phyloP scores from a whole-genome alignment of 2,888 invertebrate species.

The Nomada ferruginata region DNA sequence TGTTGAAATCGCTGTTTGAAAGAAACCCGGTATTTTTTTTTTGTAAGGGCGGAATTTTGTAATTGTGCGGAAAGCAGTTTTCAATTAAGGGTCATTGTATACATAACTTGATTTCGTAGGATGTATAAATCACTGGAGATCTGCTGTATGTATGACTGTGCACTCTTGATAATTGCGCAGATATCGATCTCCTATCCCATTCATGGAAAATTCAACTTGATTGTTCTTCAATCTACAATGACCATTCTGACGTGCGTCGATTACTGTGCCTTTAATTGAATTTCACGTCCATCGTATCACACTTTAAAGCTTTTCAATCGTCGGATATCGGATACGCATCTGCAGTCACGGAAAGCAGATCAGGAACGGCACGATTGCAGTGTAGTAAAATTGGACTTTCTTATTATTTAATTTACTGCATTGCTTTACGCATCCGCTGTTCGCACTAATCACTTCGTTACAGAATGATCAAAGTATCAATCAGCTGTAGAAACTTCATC shows the following conservation, averaged over 20 bases:
- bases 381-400: neutral
- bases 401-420: too few relatives aligned
- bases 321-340: neutral
- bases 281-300: neutral
- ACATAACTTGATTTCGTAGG: too few relatives aligned
- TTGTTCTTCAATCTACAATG: conserved; percentile 34
- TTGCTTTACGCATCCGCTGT: too few relatives aligned
- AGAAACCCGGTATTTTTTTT: too few relatives aligned
- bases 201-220: conserved; percentile 8
- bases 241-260: conserved; percentile 1
- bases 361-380: neutral
- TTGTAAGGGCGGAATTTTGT: too few relatives aligned
- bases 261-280: conserved; percentile 14
- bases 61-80: too few relatives aligned
- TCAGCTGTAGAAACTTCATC: too few relatives aligned
- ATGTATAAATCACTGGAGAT: too few relatives aligned
- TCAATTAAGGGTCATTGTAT: too few relatives aligned
- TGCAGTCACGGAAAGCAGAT: neutral
- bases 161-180: conserved; percentile 2
- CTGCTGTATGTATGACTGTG: too few relatives aligned
- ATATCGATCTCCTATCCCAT: neutral
- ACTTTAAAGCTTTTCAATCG: conserved; percentile 1
- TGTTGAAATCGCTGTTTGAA: too few relatives aligned
- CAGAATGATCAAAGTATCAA: neutral
- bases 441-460: neutral